phyloP scores from a whole-genome alignment of 2,888 invertebrate species.

The Philaethria dido region DNA sequence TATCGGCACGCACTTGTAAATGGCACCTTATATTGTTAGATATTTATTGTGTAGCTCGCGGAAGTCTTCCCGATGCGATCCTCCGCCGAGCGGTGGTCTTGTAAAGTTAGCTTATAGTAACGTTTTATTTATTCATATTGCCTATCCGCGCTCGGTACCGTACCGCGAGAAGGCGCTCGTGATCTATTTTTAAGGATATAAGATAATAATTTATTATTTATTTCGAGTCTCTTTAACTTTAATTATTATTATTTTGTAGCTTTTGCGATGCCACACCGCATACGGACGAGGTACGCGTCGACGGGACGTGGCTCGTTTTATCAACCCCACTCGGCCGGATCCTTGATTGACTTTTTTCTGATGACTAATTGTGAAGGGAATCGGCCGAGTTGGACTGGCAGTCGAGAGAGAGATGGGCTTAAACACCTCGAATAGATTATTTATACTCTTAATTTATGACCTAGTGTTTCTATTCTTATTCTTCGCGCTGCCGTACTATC shows the following conservation, averaged over 20 bases:
- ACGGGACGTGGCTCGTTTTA: conserved; percentile 71
- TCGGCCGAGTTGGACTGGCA: conserved; percentile 54
- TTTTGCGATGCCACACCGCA: conserved; percentile 80
- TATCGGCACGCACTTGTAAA: conserved; percentile 83
- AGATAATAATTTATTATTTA: conserved; percentile 85
- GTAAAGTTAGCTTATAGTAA: conserved; percentile 83
- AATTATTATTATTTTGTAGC: conserved; percentile 76
- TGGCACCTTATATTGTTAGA: conserved; percentile 82
- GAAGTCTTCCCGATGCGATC: conserved; percentile 82
- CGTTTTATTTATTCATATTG: conserved; percentile 82
- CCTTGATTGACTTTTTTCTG: conserved; percentile 46
- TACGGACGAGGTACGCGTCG: conserved; percentile 77
- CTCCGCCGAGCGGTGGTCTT: conserved; percentile 83
- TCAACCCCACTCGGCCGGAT: conserved; percentile 58
- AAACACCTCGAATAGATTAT: conserved; percentile 34
- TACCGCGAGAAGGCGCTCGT: conserved; percentile 84
- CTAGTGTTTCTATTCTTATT: conserved; percentile 38
- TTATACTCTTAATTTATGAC: conserved; percentile 21
- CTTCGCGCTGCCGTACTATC: conserved; percentile 44
- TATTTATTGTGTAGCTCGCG: conserved; percentile 83
- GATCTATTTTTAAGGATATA: conserved; percentile 84
- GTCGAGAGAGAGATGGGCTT: conserved; percentile 63
- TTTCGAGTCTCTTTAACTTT: conserved; percentile 83
- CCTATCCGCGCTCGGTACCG: conserved; percentile 82
- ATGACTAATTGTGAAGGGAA: conserved; percentile 50